phyloP scores from a whole-genome alignment of 2,797 vertebrate genomes.

The Tenualosa thibaudeaui region DNA sequence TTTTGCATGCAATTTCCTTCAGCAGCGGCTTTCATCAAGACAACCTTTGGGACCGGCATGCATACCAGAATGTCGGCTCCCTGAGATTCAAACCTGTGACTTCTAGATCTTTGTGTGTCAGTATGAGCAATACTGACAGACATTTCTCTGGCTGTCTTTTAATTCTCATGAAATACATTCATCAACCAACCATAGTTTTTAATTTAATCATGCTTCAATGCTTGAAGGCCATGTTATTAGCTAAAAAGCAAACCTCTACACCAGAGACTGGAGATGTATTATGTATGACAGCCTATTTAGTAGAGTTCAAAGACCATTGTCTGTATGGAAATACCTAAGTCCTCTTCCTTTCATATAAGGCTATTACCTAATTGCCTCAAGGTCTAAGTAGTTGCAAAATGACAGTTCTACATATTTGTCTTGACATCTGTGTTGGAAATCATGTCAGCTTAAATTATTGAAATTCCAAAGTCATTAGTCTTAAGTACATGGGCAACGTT shows the following conservation, averaged over 20 bases:
- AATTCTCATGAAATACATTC: neutral
- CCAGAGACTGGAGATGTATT: neutral
- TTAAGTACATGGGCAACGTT: neutral
- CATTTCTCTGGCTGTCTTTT: neutral
- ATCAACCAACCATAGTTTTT: neutral
- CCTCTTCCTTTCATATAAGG: neutral
- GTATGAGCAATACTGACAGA: neutral
- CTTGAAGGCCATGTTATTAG: neutral
- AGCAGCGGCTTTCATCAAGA: neutral
- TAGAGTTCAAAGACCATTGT: constrained; percentile 27
- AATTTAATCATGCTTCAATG: neutral
- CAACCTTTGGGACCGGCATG: neutral
- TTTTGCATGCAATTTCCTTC: neutral
- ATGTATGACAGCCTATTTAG: neutral
- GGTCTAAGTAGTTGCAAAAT: neutral
- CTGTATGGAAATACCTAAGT: constrained; percentile 12
- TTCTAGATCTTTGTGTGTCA: neutral
- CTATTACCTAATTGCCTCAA: constrained; percentile 5
- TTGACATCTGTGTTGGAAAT: neutral
- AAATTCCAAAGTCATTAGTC: neutral
- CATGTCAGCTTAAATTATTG: neutral
- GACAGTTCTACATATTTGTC: neutral
- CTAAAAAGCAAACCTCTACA: neutral
- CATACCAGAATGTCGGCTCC: neutral
- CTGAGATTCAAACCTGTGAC: neutral